These are phyloP conservation scores for Chouioia cunea DNA, from an alignment of 2,888 invertebrate genomes.

Conservation along the genomic window DNA sequence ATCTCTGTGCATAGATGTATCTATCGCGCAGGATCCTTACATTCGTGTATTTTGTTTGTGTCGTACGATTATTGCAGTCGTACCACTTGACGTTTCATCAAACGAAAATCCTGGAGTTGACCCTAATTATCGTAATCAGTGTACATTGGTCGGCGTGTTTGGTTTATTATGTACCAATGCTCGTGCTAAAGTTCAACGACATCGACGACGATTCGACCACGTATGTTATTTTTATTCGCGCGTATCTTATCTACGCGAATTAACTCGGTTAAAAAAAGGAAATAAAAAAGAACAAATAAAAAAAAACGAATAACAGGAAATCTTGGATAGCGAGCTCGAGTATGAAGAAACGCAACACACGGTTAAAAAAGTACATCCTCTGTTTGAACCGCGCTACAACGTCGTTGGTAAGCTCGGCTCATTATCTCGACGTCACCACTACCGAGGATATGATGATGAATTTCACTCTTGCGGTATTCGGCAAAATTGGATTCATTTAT, in stretches of 20 bases:
- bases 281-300: constrained; percentile 45
- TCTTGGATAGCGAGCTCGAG: constrained; percentile 58
- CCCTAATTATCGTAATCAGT: constrained; percentile 50
- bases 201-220: neutral
- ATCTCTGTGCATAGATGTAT: too few species aligned
- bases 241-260: neutral
- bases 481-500: constrained; percentile 60
- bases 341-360: constrained; percentile 53
- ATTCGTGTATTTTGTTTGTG: too few species aligned
- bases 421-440: constrained; percentile 55
- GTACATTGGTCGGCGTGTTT: constrained; percentile 64
- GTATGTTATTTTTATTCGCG: neutral
- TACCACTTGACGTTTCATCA: constrained; percentile 55
- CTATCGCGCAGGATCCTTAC: too few species aligned
- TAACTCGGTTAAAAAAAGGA: constrained; percentile 40
- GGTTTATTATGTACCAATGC: constrained; percentile 59
- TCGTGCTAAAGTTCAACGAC: constrained; percentile 32
- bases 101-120: constrained; percentile 56
- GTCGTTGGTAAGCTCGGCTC: constrained; percentile 57
- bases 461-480: constrained; percentile 55
- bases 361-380: constrained; percentile 53
- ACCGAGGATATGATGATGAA: constrained; percentile 61
- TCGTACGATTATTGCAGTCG: too few species aligned
- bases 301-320: constrained; percentile 49
- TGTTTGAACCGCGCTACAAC: constrained; percentile 59